Evolutionary conservation across 1,140 invertebrate genomes (phyloP).

Genomic region (Globodera rostochiensis): DNA sequence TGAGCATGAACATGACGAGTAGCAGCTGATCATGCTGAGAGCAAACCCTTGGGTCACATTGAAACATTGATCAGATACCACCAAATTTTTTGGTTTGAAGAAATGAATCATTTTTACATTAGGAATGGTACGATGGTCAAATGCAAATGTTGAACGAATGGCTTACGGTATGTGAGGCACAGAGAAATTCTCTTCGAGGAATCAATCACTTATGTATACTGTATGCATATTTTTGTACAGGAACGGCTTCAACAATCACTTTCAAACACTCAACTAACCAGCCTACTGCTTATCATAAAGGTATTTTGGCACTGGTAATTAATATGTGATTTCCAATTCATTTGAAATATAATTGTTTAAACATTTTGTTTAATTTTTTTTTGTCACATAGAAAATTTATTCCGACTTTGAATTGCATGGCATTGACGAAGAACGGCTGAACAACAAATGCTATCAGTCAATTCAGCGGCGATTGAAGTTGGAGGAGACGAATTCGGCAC

Average conservation of each 20-base stretch:
- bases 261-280: constrained; percentile 94
- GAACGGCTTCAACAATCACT: constrained; percentile 90
- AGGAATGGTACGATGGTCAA: constrained; percentile 93
- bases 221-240: not conserved
- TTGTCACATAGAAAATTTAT: constrained; percentile 85
- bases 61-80: too few species aligned
- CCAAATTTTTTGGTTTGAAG: too few species aligned
- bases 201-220: not conserved
- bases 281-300: constrained; percentile 91
- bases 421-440: constrained; percentile 95
- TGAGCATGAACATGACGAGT: too few species aligned
- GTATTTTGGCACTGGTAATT: constrained; percentile 67
- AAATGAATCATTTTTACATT: constrained; percentile 37
- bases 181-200: not conserved
- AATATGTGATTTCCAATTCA: too few species aligned
- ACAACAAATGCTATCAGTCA: constrained; percentile 91
- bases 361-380: not conserved
- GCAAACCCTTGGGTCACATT: too few species aligned
- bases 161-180: constrained; percentile 71
- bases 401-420: constrained; percentile 98
- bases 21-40: too few species aligned
- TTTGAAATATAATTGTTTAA: too few species aligned
- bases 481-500: constrained; percentile 79
- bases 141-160: constrained; percentile 91
- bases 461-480: constrained; percentile 90